Base-by-base conservation (phyloP, 2,797 vertebrate genomes). In the Numenius phaeopus region DNA sequence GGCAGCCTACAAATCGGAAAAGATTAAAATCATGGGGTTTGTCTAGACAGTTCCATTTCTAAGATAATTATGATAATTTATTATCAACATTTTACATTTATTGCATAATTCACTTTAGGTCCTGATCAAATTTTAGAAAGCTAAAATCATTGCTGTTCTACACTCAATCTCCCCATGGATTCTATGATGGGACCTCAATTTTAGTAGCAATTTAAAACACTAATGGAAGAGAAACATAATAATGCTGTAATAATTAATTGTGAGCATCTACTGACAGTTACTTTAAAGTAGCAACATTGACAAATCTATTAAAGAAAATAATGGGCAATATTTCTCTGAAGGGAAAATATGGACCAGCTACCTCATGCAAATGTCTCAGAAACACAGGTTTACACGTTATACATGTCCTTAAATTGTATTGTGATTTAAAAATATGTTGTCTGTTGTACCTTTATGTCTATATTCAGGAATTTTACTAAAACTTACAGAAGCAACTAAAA, bases 391-490 rank as follows among this genome's bases (percentile, higher is more conserved):
- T 87, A 76, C 37, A 37, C 5, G 1, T 14, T 70, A 18, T 47
- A 15, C 7, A 10, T 42, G 20, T 75, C 27, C 39, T 61, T 81
- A 65, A 57, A 65, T 13, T 61, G 21, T n/a, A 24, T 11, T 79
- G 6, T 54, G 11, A 52, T 88, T 61, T 66, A 26, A 79, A 79
- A 69, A 22, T 69, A 21, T 57, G 22, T 37, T 75, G 67, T 93
- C 32, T 83, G 2, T 75, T 65, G 8, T 61, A 22, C 29, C 83
- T 69, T 1, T 24, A 26, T 20, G 7, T 69, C 49, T 94, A 6
- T 69, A 52, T n/a, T 78, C 22, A 80, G 47, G 19, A 85, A 61
- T 85, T 84, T 94, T 73, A 40, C 62, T 96, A 93, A 79, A 94
- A 62, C 15, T 24, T 42, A 64, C 71, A 67, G 54, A 81, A 90